These are phyloP conservation scores for Limonius californicus DNA, from an alignment of 1,140 invertebrate genomes.

Conservation along the genomic window DNA sequence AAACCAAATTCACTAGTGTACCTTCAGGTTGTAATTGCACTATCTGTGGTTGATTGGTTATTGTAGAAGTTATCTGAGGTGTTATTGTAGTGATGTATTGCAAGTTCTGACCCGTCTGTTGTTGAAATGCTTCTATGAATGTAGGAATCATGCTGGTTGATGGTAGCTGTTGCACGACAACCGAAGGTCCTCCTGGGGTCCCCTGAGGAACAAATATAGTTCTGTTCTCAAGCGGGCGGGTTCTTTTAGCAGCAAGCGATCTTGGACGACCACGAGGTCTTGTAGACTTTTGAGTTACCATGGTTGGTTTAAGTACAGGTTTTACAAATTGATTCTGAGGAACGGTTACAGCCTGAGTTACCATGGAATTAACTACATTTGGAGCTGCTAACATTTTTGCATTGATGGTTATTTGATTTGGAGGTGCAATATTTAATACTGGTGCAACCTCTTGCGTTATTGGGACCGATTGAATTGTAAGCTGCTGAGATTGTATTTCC, in stretches of 20 bases:
- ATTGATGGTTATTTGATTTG: conserved; percentile 33
- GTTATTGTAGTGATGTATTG: conserved; percentile 68
- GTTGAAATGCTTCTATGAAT: conserved; percentile 64
- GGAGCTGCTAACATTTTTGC: conserved; percentile 32
- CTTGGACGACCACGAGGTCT: conserved; percentile 28
- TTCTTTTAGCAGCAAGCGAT: conserved; percentile 33
- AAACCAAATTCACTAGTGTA: conserved; percentile 60
- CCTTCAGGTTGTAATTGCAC: conserved; percentile 54
- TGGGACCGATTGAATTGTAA: conserved; percentile 37
- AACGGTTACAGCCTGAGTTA: conserved; percentile 31
- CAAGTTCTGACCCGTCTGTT: conserved; percentile 62
- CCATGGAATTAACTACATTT: conserved; percentile 29
- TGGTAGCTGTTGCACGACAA: conserved; percentile 62
- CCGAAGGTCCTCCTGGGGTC: conserved; percentile 48
- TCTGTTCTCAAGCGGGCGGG: neutral
- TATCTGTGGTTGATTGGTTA: conserved; percentile 39
- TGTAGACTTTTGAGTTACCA: conserved; percentile 27
- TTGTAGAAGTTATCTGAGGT: conserved; percentile 47
- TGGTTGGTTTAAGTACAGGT: conserved; percentile 27
- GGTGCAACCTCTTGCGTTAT: conserved; percentile 28
- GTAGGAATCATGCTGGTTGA: conserved; percentile 62
- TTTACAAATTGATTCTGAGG: conserved; percentile 34
- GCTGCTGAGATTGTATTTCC: conserved; percentile 35
- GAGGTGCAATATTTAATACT: conserved; percentile 32
- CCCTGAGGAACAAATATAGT: conserved; percentile 40